These are phyloP conservation scores for Turritopsis rubra DNA, from an alignment of 30 jellyfish, hydroid and myxozoan species.

Conservation along the genomic window DNA sequence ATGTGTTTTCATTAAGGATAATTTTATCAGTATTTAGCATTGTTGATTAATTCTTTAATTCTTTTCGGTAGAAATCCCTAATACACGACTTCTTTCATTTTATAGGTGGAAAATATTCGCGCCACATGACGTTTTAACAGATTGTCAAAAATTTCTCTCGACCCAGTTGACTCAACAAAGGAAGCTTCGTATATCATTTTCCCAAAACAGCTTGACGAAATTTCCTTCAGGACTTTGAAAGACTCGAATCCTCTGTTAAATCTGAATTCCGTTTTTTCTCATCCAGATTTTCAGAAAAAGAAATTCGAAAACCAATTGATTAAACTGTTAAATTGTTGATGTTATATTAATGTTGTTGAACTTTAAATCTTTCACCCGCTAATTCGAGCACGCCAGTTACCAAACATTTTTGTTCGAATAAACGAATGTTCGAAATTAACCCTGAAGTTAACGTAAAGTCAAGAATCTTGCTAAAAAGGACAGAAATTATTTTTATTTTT, in stretches of 20 bases:
- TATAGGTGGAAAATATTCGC: conserved; percentile 76
- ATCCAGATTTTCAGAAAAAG: not conserved
- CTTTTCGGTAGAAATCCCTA: no score
- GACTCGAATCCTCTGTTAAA: not conserved
- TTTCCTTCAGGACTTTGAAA: not conserved
- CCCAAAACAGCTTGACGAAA: not conserved
- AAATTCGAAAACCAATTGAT: not conserved
- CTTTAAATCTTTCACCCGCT: no score
- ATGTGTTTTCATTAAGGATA: not conserved
- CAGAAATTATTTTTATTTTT: no score
- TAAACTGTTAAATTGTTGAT: no score
- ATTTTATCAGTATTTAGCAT: not conserved
- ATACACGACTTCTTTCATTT: no score
- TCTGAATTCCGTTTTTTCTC: conserved; percentile 8
- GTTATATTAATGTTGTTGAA: no score
- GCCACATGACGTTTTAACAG: conserved; percentile 93
- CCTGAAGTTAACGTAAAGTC: no score
- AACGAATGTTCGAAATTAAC: no score
- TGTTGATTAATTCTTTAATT: not conserved
- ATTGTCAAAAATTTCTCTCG: conserved; percentile 81
- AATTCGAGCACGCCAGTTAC: no score
- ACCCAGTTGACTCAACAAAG: conserved; percentile 76
- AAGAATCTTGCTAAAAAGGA: no score
- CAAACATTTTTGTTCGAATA: no score
- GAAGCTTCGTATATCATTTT: conserved; percentile 74